Percentiles rank a stretch among this genome's conserved stretches.
Conservation (phyloP, 2,797 vertebrate genomes). For the Peromyscus nudipes region DNA sequence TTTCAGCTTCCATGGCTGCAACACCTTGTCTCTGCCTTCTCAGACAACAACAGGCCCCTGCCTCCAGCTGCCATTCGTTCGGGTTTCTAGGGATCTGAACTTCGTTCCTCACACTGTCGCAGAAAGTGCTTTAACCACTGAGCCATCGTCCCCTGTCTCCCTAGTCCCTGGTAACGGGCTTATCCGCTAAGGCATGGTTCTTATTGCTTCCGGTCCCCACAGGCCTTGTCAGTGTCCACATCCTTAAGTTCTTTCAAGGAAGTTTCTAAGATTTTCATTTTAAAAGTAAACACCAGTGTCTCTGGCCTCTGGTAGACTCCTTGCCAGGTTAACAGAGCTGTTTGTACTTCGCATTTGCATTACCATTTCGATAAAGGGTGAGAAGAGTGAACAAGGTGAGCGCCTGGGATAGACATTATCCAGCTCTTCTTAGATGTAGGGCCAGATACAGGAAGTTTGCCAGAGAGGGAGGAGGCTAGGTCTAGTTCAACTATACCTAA, state of each 20-base stretch:
- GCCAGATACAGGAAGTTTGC: not conserved
- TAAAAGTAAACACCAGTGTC: not conserved
- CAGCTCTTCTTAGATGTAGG: not conserved
- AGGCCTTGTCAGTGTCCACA: not conserved
- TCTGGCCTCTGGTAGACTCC: not conserved
- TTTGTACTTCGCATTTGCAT: not conserved
- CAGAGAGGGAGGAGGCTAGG: not conserved
- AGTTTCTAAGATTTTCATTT: constrained; percentile 1
- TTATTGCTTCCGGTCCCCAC: not conserved
- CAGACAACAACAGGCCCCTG: not conserved
- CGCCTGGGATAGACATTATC: not conserved
- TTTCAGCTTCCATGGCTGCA: not conserved
- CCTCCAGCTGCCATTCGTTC: not conserved
- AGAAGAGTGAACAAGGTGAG: not conserved
- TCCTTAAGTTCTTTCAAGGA: not conserved
- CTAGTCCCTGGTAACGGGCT: not conserved
- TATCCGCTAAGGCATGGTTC: not conserved
- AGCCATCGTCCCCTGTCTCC: not conserved
- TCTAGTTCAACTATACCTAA: not conserved
- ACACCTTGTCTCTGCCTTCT: not conserved
- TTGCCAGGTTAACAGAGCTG: not conserved
- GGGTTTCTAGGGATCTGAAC: not conserved
- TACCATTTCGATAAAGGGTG: not conserved
- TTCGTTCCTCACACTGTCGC: not conserved
- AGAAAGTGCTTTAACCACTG: not conserved